Evolutionary conservation across 1,140 invertebrate genomes (phyloP).

Genomic region (Heliconius himera): DNA sequence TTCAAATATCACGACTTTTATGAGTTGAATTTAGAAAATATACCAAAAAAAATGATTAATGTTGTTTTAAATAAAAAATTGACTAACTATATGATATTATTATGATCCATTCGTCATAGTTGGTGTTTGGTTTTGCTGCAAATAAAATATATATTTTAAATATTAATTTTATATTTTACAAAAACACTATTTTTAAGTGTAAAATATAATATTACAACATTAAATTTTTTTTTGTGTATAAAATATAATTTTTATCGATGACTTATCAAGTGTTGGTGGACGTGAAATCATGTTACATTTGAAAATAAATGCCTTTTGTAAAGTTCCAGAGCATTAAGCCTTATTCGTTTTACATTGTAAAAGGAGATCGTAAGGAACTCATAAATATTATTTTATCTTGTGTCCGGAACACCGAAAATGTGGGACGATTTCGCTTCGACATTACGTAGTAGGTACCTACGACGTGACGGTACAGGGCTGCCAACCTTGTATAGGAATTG

Average conservation of each 20-base stretch:
- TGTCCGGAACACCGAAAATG: slow-evolving; percentile 47
- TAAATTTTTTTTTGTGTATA: background rate
- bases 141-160: background rate
- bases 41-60: slow-evolving; percentile 53
- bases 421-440: slow-evolving; percentile 55
- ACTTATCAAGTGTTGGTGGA: slow-evolving; percentile 29
- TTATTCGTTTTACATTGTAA: slow-evolving; percentile 39
- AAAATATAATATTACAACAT: slow-evolving; percentile 18
- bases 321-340: slow-evolving; percentile 33
- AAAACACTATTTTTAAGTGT: background rate
- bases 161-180: background rate
- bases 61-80: background rate
- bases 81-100: no score
- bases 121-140: background rate
- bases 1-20: slow-evolving; percentile 68
- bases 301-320: slow-evolving; percentile 33
- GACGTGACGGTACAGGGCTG: slow-evolving; percentile 54
- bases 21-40: slow-evolving; percentile 37
- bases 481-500: slow-evolving; percentile 46
- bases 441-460: slow-evolving; percentile 42
- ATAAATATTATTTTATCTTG: slow-evolving; percentile 50
- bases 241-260: slow-evolving; percentile 29
- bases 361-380: slow-evolving; percentile 34
- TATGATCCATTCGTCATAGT: background rate
- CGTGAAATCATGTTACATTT: slow-evolving; percentile 33